A percentile compares a stretch with the other conserved stretches of the same genome.
These are phyloP conservation scores for Pseudochaenichthys georgianus DNA, from an alignment of 2,797 vertebrate species.

Conservation along the genomic window DNA sequence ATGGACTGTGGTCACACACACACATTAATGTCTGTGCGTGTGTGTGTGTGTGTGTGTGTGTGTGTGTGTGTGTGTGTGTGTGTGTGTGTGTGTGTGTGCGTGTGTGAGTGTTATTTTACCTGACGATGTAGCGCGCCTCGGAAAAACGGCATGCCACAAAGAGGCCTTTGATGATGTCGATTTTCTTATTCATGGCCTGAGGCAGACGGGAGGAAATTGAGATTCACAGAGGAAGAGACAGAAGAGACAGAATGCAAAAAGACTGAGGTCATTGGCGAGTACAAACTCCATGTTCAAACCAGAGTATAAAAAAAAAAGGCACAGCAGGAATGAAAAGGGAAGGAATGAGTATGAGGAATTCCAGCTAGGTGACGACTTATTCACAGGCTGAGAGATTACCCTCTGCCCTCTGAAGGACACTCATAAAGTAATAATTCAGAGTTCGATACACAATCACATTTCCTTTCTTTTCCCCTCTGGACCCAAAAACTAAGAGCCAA, in stretches of 20 bases:
- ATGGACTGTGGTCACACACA: slow-evolving; percentile 3
- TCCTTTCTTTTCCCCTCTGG: slow-evolving; percentile 22
- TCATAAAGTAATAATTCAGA: slow-evolving; percentile 49
- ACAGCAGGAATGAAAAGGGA: slow-evolving; percentile 27
- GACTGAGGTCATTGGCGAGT: slow-evolving; percentile 63
- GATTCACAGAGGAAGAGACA: slow-evolving; percentile 68
- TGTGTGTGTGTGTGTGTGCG: background rate
- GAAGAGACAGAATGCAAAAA: slow-evolving; percentile 67
- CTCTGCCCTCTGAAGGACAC: slow-evolving; percentile 16
- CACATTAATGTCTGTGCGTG: background rate
- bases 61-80: too few relatives aligned
- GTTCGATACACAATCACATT: slow-evolving; percentile 39
- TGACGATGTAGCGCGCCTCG: slow-evolving; percentile 92
- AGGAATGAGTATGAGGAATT: slow-evolving; percentile 61
- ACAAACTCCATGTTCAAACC: slow-evolving; percentile 64
- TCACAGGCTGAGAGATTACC: slow-evolving; percentile 35
- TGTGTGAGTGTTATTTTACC: slow-evolving; percentile 79
- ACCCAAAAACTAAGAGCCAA: slow-evolving; percentile 14
- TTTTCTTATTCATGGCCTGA: slow-evolving; percentile 94
- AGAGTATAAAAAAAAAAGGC: slow-evolving; percentile 18
- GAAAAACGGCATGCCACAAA: slow-evolving; percentile 94
- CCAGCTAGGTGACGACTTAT: slow-evolving; percentile 45
- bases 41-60: too few relatives aligned
- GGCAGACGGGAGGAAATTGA: slow-evolving; percentile 73
- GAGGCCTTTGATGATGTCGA: slow-evolving; percentile 93